Percentiles rank a stretch among this genome's conserved stretches.
Evolutionary conservation across 1,140 invertebrate species (phyloP).

Genomic region (Aphelenchoides fujianensis): DNA sequence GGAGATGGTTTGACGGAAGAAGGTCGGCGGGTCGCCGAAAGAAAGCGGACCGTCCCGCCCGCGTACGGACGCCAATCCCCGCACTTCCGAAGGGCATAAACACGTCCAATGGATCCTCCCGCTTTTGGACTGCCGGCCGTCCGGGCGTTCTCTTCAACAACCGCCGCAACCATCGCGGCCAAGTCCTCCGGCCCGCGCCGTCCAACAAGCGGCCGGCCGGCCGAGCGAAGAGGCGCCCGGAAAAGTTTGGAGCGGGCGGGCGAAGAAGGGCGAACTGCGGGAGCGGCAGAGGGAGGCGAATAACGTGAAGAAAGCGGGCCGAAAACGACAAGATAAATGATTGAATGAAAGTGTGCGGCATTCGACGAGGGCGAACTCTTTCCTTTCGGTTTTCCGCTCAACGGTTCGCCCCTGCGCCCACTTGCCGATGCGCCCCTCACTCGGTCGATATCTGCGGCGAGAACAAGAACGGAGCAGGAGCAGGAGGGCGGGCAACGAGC

Average conservation of each 20-base stretch:
- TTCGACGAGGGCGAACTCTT: not conserved
- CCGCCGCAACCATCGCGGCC: not conserved
- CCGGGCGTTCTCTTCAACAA: no score
- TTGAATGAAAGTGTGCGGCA: not conserved
- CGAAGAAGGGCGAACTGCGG: no score
- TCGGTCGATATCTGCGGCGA: not conserved
- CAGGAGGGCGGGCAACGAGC: not conserved
- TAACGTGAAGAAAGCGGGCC: not conserved
- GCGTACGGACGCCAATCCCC: no score
- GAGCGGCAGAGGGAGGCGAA: no score
- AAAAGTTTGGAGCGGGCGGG: not conserved
- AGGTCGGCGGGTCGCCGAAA: no score
- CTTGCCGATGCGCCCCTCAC: not conserved
- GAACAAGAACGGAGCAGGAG: not conserved
- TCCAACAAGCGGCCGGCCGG: not conserved
- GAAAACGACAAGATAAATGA: conserved; percentile 1
- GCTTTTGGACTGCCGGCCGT: no score
- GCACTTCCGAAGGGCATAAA: no score
- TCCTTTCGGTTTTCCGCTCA: not conserved
- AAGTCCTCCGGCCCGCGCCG: not conserved
- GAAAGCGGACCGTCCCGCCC: no score
- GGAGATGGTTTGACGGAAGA: not conserved
- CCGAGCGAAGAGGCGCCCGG: not conserved
- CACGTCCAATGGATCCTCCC: no score
- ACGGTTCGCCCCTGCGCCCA: not conserved